phyloP scores from a whole-genome alignment of 1,140 invertebrate genomes.

The Pseudomyrmex cubaensis region DNA sequence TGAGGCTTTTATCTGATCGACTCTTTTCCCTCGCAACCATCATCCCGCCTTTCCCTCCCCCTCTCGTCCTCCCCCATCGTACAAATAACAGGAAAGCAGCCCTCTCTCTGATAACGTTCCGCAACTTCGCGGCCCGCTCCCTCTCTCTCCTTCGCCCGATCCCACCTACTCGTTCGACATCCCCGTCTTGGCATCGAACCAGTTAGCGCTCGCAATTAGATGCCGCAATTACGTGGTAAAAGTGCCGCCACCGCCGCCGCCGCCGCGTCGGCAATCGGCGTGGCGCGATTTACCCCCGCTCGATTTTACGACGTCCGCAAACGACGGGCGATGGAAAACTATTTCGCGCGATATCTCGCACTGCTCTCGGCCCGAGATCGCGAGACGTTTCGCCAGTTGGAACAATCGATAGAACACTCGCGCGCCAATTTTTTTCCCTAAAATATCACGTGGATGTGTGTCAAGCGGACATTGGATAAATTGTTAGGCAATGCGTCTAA shows the following conservation, averaged over 20 bases:
- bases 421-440: conserved; percentile 35
- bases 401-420: conserved; percentile 45
- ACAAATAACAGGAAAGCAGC: conserved; percentile 68
- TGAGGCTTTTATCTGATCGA: conserved; percentile 75
- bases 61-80: conserved; percentile 43
- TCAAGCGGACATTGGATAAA: background rate
- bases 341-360: conserved; percentile 62
- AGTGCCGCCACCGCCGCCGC: conserved; percentile 44
- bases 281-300: conserved; percentile 47
- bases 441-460: conserved; percentile 35
- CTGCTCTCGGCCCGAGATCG: conserved; percentile 29
- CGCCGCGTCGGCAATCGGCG: background rate
- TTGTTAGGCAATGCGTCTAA: background rate
- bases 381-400: conserved; percentile 42
- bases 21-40: conserved; percentile 14
- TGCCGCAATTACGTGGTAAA: conserved; percentile 65
- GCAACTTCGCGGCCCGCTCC: conserved; percentile 39
- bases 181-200: conserved; percentile 71
- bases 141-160: background rate
- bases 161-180: conserved; percentile 49
- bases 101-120: conserved; percentile 71
- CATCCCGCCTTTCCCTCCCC: conserved; percentile 20
- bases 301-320: conserved; percentile 54
- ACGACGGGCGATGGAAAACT: conserved; percentile 42
- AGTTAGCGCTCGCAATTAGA: conserved; percentile 73